Evolutionary conservation across 2,888 invertebrate species (phyloP).

Genomic region (Sesamia inferens): DNA sequence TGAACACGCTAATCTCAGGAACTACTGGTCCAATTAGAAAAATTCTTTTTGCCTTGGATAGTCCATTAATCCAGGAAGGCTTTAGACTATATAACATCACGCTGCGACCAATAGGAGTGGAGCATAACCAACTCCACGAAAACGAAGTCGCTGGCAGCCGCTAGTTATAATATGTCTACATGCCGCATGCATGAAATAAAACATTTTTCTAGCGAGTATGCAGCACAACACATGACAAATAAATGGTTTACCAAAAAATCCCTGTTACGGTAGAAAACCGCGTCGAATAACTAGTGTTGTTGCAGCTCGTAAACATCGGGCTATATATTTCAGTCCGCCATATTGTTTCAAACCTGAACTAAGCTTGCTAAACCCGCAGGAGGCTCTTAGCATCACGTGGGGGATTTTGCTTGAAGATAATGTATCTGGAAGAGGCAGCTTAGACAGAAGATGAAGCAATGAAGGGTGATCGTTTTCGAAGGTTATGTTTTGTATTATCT

Average conservation of each 20-base stretch:
- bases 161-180: too few relatives aligned
- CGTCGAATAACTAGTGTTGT: background rate
- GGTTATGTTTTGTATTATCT: background rate
- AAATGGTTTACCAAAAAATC: conserved; percentile 3
- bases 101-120: too few relatives aligned
- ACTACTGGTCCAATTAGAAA: too few relatives aligned
- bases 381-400: conserved; percentile 17
- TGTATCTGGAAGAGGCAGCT: conserved; percentile 13
- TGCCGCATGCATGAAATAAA: too few relatives aligned
- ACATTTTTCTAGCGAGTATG: background rate
- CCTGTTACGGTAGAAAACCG: background rate
- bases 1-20: too few relatives aligned
- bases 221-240: conserved; percentile 4
- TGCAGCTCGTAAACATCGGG: conserved; percentile 9
- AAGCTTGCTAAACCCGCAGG: conserved; percentile 35
- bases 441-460: background rate
- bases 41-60: too few relatives aligned
- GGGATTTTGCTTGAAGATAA: conserved; percentile 19
- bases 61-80: too few relatives aligned
- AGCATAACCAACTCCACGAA: too few relatives aligned
- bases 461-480: background rate
- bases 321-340: conserved; percentile 17
- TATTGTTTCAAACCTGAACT: conserved; percentile 28
- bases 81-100: too few relatives aligned
- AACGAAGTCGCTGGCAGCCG: too few relatives aligned